phyloP scores from a whole-genome alignment of 2,113 vertebrate species.

The Neofelis nebulosa region DNA sequence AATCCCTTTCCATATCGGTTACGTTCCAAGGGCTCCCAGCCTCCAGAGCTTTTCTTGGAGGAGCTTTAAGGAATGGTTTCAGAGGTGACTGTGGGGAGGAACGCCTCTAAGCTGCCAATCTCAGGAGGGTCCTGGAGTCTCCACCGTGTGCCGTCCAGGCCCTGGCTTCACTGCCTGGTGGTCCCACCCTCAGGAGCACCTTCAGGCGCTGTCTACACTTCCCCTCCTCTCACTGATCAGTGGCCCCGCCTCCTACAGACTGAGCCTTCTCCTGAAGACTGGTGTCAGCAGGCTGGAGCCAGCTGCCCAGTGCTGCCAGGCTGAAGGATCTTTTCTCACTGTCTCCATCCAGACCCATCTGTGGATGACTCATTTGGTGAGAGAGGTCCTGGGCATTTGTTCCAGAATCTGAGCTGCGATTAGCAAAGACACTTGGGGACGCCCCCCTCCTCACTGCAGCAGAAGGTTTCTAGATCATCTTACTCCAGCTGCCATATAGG shows the following conservation, averaged over 20 bases:
- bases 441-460: background rate
- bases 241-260: background rate
- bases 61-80: background rate
- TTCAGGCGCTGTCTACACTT: too few species aligned
- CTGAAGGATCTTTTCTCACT: conserved; percentile 72
- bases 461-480: conserved; percentile 41
- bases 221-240: background rate
- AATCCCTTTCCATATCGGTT: background rate
- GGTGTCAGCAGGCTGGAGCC: conserved; percentile 45
- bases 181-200: background rate
- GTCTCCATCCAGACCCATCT: conserved; percentile 79
- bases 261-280: background rate
- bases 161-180: background rate
- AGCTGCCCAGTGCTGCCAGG: conserved; percentile 60
- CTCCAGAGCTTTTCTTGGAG: background rate
- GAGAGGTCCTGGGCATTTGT: conserved; percentile 60
- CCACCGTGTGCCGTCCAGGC: background rate
- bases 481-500: background rate
- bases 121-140: background rate
- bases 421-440: conserved; percentile 33
- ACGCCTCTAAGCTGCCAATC: background rate
- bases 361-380: conserved; percentile 69
- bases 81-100: background rate
- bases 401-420: conserved; percentile 66
- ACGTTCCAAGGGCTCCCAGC: background rate